phyloP scores from a whole-genome alignment of 2,797 vertebrate genomes.

The Enteromius viviparus region DNA sequence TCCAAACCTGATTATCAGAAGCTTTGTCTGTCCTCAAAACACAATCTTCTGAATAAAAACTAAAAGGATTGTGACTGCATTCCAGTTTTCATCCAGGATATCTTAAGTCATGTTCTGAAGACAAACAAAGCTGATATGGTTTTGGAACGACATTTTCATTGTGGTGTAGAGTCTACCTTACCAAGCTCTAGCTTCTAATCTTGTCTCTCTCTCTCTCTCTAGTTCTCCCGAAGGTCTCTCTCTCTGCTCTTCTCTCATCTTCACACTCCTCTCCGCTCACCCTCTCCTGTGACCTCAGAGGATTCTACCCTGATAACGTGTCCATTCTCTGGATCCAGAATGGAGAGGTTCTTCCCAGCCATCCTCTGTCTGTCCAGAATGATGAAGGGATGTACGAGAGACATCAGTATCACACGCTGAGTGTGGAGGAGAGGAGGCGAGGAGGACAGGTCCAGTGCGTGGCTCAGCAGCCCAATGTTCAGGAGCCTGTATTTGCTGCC shows the following conservation, averaged over 20 bases:
- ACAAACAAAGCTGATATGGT: too few relatives aligned
- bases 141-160: too few relatives aligned
- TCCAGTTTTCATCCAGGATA: too few relatives aligned
- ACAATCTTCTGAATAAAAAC: too few relatives aligned
- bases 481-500: slow-evolving; percentile 64
- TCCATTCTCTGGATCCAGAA: slow-evolving; percentile 78
- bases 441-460: slow-evolving; percentile 79
- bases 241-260: slow-evolving; percentile 62
- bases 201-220: slow-evolving; percentile 10
- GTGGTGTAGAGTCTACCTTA: background rate
- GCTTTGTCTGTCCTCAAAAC: too few relatives aligned
- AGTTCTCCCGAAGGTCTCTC: slow-evolving; percentile 70
- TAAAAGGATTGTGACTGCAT: too few relatives aligned
- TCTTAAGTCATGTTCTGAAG: too few relatives aligned
- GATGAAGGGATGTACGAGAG: slow-evolving; percentile 72
- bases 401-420: slow-evolving; percentile 76
- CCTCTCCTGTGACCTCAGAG: slow-evolving; percentile 76
- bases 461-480: slow-evolving; percentile 78
- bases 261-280: slow-evolving; percentile 69
- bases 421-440: slow-evolving; percentile 69
- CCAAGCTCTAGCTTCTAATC: background rate
- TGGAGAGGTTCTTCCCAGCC: slow-evolving; percentile 66
- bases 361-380: slow-evolving; percentile 60
- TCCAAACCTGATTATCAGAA: too few relatives aligned
- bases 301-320: slow-evolving; percentile 76